Evolutionary conservation across 1,140 invertebrate species (phyloP).

Genomic region (Teleopsis dalmanni): DNA sequence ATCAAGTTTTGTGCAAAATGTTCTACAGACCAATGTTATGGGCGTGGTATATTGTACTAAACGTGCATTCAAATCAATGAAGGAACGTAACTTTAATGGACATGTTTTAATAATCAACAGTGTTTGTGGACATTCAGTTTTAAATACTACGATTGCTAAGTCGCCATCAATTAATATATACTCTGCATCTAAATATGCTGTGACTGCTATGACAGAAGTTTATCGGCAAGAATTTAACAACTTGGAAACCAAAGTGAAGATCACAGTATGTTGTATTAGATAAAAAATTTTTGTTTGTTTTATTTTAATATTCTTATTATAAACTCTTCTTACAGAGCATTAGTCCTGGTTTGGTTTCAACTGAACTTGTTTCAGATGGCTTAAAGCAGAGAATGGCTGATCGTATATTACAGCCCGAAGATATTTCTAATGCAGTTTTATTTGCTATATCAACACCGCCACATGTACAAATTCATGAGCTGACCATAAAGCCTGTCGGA

Average conservation of each 20-base stretch:
- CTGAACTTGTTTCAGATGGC: conserved; percentile 41
- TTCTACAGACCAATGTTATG: conserved; percentile 60
- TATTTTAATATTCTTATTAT: background rate
- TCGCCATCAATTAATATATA: conserved; percentile 47
- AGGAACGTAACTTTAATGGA: conserved; percentile 54
- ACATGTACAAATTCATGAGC: conserved; percentile 47
- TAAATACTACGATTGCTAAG: background rate
- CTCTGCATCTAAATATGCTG: conserved; percentile 58
- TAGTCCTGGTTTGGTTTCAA: conserved; percentile 51
- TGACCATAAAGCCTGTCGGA: conserved; percentile 30
- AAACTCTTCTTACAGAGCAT: conserved; percentile 42
- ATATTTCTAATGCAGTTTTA: conserved; percentile 49
- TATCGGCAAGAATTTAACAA: conserved; percentile 56
- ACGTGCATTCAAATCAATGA: conserved; percentile 60
- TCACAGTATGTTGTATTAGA: conserved; percentile 46
- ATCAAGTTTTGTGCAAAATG: conserved; percentile 14
- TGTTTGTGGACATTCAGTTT: conserved; percentile 42
- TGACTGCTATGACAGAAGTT: conserved; percentile 58
- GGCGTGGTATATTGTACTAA: conserved; percentile 58
- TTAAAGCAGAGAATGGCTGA: background rate
- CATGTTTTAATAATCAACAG: conserved; percentile 68
- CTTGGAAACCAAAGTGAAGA: conserved; percentile 54
- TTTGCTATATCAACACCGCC: conserved; percentile 47
- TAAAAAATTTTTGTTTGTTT: background rate
- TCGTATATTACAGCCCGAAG: conserved; percentile 40